These are phyloP conservation scores for Conus canariensis DNA, from an alignment of 2,888 invertebrate genomes.

Conservation along the genomic window DNA sequence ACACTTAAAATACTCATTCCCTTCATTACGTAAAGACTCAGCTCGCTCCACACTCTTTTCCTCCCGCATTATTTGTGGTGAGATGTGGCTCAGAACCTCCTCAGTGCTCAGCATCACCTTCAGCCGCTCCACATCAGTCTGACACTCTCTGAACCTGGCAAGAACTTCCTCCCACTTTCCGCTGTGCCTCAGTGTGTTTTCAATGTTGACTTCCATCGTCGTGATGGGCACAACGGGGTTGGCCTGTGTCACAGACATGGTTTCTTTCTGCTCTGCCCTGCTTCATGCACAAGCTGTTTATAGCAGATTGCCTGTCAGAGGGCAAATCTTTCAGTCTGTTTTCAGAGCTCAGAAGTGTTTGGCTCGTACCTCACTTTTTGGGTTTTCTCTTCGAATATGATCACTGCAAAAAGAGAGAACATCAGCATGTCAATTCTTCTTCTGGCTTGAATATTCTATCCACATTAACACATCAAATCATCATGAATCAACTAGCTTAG, in stretches of 20 bases:
- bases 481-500: no score
- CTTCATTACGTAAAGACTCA: slow-evolving; percentile 70
- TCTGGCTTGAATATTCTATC: no score
- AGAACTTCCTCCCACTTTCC: slow-evolving; percentile 33
- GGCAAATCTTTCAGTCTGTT: no score
- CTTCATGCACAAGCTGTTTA: not conserved
- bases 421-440: no score
- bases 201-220: slow-evolving; percentile 23
- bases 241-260: not conserved
- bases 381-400: no score
- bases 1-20: slow-evolving; percentile 73
- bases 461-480: no score
- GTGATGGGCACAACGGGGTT: not conserved
- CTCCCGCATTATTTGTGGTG: slow-evolving; percentile 40
- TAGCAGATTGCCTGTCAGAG: not conserved
- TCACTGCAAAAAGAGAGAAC: no score
- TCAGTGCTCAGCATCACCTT: not conserved
- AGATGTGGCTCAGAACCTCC: slow-evolving; percentile 32
- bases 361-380: no score
- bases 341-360: no score
- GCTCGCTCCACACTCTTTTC: slow-evolving; percentile 71
- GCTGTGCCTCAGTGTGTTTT: slow-evolving; percentile 21
- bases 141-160: not conserved
- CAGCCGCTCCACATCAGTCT: slow-evolving; percentile 5
- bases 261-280: not conserved